Base-by-base conservation (phyloP, 2,797 vertebrate species). In the Eulemur rubriventer region DNA sequence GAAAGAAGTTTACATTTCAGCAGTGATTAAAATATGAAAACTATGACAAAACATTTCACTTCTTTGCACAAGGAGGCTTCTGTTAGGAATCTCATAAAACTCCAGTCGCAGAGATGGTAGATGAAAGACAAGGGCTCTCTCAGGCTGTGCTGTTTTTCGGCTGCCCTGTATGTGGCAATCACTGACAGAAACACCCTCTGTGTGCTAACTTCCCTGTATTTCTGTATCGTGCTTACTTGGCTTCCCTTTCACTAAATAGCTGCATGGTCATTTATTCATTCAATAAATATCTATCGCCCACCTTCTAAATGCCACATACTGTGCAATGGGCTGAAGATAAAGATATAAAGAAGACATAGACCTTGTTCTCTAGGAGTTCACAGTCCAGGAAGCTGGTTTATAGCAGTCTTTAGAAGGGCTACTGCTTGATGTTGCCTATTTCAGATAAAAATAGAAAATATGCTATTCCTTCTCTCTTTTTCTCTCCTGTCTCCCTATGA, bases 381-480 rank as follows among this genome's bases (percentile, higher is more conserved):
- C 30, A 70, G 46, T 55, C 35, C 70, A 75, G 65, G 33, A 88
- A 78, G 61, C 35, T 59, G 63, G 41, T 61, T 73, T 72, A 85
- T 7, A 96, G 72, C 38, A 48, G 63, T 48, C 41, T 82, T 96
- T 88, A 80, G 75, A 95, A 94, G 83, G 79, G 59, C 55, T 80
- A 78, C 61, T 89, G 86, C 83, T 96, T 96, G 94, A 93, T 95
- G 85, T 81, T 96, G 85, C 67, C 79, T 91, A 55, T 95, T 96
- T 92, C 88, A 92, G 88, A 81, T 92, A 97, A 96, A 97, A 96
- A 96, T 94, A 96, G 96, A 90, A 97, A 92, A 89, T 48, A 82
- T n/a, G 55, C 46, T 70, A 43, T 92, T 96, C 61, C 72, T 95
- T 96, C 81, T 94, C 55, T 80, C 61, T 91, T 72, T 95, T 93